These are phyloP conservation scores for Sebastes itinus DNA, from an alignment of 2,797 vertebrate species.

Conservation along the genomic window DNA sequence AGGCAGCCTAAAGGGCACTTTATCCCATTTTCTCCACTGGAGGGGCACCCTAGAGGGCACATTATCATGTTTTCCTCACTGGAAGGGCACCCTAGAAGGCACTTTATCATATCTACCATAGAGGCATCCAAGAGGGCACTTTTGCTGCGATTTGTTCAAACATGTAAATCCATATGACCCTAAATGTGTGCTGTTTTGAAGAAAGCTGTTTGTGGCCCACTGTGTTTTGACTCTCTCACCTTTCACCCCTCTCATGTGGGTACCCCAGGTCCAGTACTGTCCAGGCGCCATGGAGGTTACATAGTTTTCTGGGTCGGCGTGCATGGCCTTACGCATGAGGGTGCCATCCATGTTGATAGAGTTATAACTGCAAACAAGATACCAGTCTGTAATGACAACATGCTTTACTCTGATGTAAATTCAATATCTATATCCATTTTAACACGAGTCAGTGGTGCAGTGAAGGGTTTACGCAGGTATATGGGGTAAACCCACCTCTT, in stretches of 20 bases:
- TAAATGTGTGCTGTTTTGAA: background rate
- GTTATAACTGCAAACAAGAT: constrained; percentile 77
- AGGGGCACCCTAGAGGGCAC: too few species aligned
- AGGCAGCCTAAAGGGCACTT: fast-evolving
- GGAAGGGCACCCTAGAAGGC: too few species aligned
- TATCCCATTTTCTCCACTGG: too few species aligned
- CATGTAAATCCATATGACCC: background rate
- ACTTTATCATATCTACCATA: too few species aligned
- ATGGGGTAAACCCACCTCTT: too few species aligned
- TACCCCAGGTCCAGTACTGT: constrained; percentile 87
- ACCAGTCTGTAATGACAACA: constrained; percentile 2
- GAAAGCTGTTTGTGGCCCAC: background rate
- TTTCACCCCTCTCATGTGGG: constrained; percentile 80
- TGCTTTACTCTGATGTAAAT: background rate
- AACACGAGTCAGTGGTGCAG: background rate
- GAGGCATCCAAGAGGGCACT: too few species aligned
- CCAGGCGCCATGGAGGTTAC: constrained; percentile 88
- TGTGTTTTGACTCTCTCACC: constrained; percentile 41
- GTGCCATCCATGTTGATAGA: constrained; percentile 87
- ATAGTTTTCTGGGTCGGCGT: constrained; percentile 84
- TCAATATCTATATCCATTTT: background rate
- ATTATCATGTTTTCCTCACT: too few species aligned
- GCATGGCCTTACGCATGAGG: constrained; percentile 82
- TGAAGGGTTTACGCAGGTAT: too few species aligned
- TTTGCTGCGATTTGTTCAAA: too few species aligned